Percentiles rank a stretch among this genome's conserved stretches.
These are phyloP conservation scores for Melanargia galathea DNA, from an alignment of 2,888 invertebrate genomes.

Conservation along the genomic window DNA sequence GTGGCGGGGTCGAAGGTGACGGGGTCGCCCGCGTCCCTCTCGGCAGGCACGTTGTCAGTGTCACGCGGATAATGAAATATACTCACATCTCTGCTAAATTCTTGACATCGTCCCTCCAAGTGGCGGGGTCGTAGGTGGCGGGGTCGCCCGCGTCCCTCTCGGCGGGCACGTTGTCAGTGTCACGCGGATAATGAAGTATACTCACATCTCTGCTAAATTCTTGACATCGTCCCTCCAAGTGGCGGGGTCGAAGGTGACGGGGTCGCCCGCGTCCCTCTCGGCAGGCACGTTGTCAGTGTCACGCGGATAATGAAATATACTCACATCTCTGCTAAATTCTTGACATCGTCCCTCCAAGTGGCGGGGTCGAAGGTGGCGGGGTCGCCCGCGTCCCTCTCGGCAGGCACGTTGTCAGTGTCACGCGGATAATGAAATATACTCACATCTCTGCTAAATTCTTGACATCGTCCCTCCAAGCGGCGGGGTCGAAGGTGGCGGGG, in stretches of 20 bases:
- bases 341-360: constrained; percentile 69
- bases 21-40: too few species aligned
- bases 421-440: constrained; percentile 51
- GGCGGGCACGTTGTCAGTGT: constrained; percentile 59
- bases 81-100: constrained; percentile 69
- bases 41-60: too few species aligned
- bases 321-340: constrained; percentile 68
- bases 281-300: constrained; percentile 64
- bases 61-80: too few species aligned
- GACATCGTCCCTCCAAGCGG: constrained; percentile 67
- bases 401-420: constrained; percentile 64
- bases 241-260: constrained; percentile 62
- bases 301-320: constrained; percentile 33
- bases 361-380: constrained; percentile 64
- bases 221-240: constrained; percentile 71
- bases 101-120: constrained; percentile 71
- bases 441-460: constrained; percentile 69
- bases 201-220: constrained; percentile 69
- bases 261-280: constrained; percentile 54
- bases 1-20: too few species aligned
- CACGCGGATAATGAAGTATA: not conserved
- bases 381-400: constrained; percentile 51
- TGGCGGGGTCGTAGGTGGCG: constrained; percentile 60
- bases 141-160: constrained; percentile 56
- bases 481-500: constrained; percentile 63